phyloP scores from a whole-genome alignment of 2,888 invertebrate species.

The Tethea ocularis region DNA sequence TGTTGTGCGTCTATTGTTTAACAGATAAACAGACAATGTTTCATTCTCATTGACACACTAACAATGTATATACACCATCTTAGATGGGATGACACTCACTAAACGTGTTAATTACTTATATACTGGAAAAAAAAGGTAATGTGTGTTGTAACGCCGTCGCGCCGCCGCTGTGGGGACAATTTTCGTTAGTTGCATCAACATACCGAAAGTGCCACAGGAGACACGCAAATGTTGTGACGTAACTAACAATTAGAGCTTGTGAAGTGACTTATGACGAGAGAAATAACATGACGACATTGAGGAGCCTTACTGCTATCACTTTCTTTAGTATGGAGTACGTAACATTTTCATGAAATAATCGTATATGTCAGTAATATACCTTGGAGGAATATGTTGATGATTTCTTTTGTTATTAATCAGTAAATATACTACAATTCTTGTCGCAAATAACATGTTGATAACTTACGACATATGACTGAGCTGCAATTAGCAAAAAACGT shows the following conservation, averaged over 20 bases:
- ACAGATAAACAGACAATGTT: slow-evolving; percentile 49
- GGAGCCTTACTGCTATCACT: slow-evolving; percentile 5
- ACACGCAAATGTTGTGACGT: slow-evolving; percentile 44
- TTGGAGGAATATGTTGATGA: too few relatives aligned
- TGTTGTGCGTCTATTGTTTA: slow-evolving; percentile 50
- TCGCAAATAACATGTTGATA: too few relatives aligned
- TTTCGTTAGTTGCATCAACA: slow-evolving; percentile 45
- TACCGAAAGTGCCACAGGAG: slow-evolving; percentile 51
- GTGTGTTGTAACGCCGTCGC: slow-evolving; percentile 30
- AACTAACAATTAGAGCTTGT: slow-evolving; percentile 52
- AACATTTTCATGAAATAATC: background rate
- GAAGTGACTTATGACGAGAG: slow-evolving; percentile 26
- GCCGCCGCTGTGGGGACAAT: slow-evolving; percentile 26
- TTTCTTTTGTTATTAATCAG: too few relatives aligned
- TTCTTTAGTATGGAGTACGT: background rate
- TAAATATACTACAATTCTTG: too few relatives aligned
- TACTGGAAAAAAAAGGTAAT: slow-evolving; percentile 28
- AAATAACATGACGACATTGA: background rate
- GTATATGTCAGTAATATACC: too few relatives aligned
- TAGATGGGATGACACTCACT: slow-evolving; percentile 26
- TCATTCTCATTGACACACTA: slow-evolving; percentile 50
- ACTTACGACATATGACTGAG: too few relatives aligned
- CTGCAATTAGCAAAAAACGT: too few relatives aligned
- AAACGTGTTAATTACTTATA: slow-evolving; percentile 45
- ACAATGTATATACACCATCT: slow-evolving; percentile 33